Base-by-base conservation (phyloP, 2,113 vertebrate genomes). In the Fregetta grallaria region DNA sequence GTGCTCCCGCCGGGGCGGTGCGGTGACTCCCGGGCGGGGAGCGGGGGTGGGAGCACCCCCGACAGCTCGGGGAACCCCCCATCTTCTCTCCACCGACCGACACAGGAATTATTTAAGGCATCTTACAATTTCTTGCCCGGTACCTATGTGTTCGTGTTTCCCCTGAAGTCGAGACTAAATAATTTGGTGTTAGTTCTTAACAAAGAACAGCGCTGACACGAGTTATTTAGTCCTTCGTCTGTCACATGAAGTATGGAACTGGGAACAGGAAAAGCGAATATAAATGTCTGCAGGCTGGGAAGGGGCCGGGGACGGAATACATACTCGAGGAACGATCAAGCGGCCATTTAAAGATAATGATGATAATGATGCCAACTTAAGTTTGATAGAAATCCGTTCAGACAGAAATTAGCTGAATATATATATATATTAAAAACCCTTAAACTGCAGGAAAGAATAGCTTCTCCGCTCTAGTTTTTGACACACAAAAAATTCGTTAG, bases 171-270 rank as follows among this genome's bases (percentile, higher is more conserved):
- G 5, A 15, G 30, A 56, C 20, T 26, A 11, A 30, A 12, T 22
- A 27, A 15, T 44, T 62, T 47, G 11, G 13, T 22, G 27, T 49
- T 52, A 10, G 38, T 26, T 67, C 23, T 53, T 58, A 15, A 3
- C 7, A 7, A n/a, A 83, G 22, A 13, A 2, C 11, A 20, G 14
- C 19, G 3, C 22, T 27, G 61, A 5, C 4, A 1, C 0, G 7
- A 34, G 29, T 36, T 55, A 11, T 5, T 32, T 26, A 4, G 9
- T 40, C 23, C 44, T 62, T 55, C 38, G 7, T 32, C 53, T 63
- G 59, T 18, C 42, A 4, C 26, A 1, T 2, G 36, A 17, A 25
- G 11, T 13, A 2, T 23, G 59, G 22, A 34, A 34, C 27, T 34
- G 52, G 42, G n/a, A 65, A 25, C n/a, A 2, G 1, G 15, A 26